A percentile compares a stretch with the other conserved stretches of the same genome.
Evolutionary conservation across 2,888 invertebrate species (phyloP).

Genomic region (Malthinus seriepunctatus): DNA sequence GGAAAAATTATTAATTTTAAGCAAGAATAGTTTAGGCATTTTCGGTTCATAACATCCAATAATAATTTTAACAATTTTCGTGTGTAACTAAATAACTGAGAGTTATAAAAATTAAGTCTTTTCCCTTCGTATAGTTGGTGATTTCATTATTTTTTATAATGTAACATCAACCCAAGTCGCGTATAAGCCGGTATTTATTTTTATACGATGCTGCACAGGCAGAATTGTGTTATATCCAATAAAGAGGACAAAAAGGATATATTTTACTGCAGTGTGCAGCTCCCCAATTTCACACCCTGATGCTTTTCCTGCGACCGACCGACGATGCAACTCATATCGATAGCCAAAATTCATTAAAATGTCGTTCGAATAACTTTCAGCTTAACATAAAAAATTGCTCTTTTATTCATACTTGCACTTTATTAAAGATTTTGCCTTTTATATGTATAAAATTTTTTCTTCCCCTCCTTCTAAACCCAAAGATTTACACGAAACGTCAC

Average conservation of each 20-base stretch:
- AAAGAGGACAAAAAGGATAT: constrained; percentile 41
- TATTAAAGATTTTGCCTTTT: constrained; percentile 10
- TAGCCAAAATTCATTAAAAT: constrained; percentile 51
- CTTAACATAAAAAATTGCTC: constrained; percentile 27
- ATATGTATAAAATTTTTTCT: no score
- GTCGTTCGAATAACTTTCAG: constrained; percentile 34
- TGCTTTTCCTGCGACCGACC: constrained; percentile 41
- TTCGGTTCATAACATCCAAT: constrained; percentile 29
- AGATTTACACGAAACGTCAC: background rate
- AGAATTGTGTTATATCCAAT: constrained; percentile 45
- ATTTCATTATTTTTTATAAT: constrained; percentile 47
- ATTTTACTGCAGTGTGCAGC: constrained; percentile 50
- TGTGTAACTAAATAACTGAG: constrained; percentile 18
- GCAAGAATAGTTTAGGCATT: constrained; percentile 21
- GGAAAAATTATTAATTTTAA: constrained; percentile 25
- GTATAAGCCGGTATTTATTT: constrained; percentile 50
- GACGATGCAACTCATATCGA: constrained; percentile 51
- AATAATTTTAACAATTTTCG: constrained; percentile 33
- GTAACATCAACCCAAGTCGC: constrained; percentile 44
- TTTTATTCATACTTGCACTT: constrained; percentile 26
- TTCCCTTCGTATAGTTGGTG: constrained; percentile 29
- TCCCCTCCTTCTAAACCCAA: no score
- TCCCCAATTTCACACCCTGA: constrained; percentile 52
- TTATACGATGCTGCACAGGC: constrained; percentile 47
- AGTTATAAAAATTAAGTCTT: constrained; percentile 36